These are phyloP conservation scores for Tholera decimalis DNA, from an alignment of 2,888 invertebrate species.

Conservation along the genomic window DNA sequence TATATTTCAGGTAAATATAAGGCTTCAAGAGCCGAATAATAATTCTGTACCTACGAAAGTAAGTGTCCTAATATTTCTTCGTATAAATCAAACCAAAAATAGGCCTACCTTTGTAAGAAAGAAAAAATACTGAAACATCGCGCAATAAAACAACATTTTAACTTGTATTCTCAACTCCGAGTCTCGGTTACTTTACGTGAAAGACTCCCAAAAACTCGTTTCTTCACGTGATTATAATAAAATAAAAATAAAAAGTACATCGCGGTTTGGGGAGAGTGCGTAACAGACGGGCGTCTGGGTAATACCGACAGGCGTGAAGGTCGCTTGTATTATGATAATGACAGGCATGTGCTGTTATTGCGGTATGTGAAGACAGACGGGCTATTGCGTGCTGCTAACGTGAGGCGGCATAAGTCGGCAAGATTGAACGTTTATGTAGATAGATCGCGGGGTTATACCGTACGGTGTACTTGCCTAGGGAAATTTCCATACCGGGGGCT, in stretches of 20 bases:
- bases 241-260: constrained; percentile 57
- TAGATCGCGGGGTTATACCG: constrained; percentile 35
- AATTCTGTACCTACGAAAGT: constrained; percentile 14
- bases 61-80: constrained; percentile 31
- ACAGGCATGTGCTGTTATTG: constrained; percentile 46
- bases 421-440: constrained; percentile 62
- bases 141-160: constrained; percentile 50
- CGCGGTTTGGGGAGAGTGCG: constrained; percentile 35
- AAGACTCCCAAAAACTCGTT: constrained; percentile 30
- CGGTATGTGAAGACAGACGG: constrained; percentile 30
- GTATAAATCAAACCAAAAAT: constrained; percentile 38
- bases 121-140: constrained; percentile 18
- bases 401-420: constrained; percentile 32
- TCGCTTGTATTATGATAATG: constrained; percentile 60
- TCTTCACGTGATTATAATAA: constrained; percentile 46
- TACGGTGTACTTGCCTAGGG: constrained; percentile 45
- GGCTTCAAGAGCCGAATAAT: constrained; percentile 18
- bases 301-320: constrained; percentile 53
- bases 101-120: constrained; percentile 8
- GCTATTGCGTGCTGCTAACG: constrained; percentile 30
- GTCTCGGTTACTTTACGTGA: constrained; percentile 30
- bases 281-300: constrained; percentile 38
- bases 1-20: constrained; percentile 16
- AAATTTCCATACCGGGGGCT: constrained; percentile 45
- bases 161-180: constrained; percentile 32